Evolutionary conservation across 1,140 invertebrate species (phyloP).

Genomic region (Meteorus sp.): DNA sequence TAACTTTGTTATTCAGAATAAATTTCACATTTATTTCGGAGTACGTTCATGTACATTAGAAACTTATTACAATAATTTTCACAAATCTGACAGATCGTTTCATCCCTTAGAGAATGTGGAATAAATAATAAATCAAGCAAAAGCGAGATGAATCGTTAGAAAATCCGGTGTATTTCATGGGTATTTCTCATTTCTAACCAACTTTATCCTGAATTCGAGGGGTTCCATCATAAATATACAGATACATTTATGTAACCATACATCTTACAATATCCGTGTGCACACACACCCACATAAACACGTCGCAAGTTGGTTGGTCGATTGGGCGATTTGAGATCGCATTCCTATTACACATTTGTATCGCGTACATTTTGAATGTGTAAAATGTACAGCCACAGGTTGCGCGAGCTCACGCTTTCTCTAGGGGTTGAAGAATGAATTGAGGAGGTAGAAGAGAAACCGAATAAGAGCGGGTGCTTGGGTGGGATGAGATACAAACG

Average conservation of each 20-base stretch:
- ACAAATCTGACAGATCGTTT: neutral
- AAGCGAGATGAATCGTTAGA: neutral
- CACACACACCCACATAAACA: too few relatives aligned
- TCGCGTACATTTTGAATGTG: slow-evolving; percentile 10
- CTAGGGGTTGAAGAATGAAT: neutral
- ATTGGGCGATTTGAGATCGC: too few relatives aligned
- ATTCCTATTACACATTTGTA: too few relatives aligned
- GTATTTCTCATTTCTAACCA: too few relatives aligned
- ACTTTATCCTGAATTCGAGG: neutral
- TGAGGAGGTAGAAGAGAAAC: too few relatives aligned
- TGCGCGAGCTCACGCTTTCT: slow-evolving; percentile 3
- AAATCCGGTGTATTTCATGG: neutral
- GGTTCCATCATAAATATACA: too few relatives aligned
- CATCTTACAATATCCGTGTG: too few relatives aligned
- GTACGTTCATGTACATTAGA: neutral
- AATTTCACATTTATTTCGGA: too few relatives aligned
- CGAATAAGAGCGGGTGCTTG: neutral
- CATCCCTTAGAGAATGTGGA: neutral
- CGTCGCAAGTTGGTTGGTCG: neutral
- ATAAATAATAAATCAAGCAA: slow-evolving; percentile 6
- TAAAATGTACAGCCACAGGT: slow-evolving; percentile 19
- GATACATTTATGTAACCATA: too few relatives aligned
- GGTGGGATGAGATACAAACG: neutral
- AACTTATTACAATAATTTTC: neutral
- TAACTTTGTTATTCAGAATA: too few relatives aligned